Conservation (phyloP, 2,113 vertebrate genomes). For the Anhinga anhinga region DNA sequence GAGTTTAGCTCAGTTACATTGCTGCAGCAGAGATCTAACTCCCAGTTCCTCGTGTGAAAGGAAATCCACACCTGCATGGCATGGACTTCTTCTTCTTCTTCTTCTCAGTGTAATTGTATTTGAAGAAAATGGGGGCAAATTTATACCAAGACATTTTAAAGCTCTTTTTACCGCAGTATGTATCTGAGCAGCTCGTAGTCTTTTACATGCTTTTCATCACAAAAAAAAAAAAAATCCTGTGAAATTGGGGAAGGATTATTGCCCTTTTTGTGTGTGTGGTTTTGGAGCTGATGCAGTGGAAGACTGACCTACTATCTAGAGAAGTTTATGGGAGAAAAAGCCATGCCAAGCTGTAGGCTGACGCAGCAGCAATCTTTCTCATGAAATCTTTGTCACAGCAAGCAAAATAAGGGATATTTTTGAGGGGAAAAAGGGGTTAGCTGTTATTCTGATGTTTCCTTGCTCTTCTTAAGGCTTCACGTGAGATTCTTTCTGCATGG, state of each 20-base stretch:
- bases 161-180: neutral
- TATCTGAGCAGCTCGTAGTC: neutral
- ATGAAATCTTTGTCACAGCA: neutral
- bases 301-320: neutral
- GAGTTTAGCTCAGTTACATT: neutral
- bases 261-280: neutral
- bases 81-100: fast-evolving
- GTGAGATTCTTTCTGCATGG: neutral
- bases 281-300: neutral
- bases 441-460: neutral
- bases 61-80: neutral
- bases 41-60: neutral
- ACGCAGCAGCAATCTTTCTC: neutral
- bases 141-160: neutral
- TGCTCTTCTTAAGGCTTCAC: neutral
- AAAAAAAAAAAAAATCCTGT: neutral
- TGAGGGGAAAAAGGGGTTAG: neutral
- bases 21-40: neutral
- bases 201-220: neutral
- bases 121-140: neutral
- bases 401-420: neutral
- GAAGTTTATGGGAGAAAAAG: neutral
- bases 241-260: neutral
- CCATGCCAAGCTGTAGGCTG: neutral
- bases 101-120: neutral